Conservation (phyloP, 1,140 invertebrate species). For the Pseudomyrmex sp. region DNA sequence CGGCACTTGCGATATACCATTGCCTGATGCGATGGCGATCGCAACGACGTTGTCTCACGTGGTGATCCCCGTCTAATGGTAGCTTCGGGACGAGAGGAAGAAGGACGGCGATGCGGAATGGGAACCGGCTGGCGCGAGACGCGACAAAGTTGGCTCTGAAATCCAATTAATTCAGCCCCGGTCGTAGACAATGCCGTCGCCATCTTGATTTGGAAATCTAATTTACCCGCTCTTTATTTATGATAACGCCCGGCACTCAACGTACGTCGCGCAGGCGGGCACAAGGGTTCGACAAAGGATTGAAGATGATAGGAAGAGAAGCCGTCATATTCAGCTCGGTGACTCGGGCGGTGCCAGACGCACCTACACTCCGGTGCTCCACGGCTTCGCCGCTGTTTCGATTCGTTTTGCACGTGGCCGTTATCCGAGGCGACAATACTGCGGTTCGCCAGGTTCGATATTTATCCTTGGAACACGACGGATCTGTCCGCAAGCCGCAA, state of each 20-base stretch:
- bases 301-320: conserved; percentile 74
- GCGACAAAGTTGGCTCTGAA: conserved; percentile 79
- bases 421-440: conserved; percentile 57
- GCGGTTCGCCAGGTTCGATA: conserved; percentile 54
- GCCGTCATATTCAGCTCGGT: conserved; percentile 73
- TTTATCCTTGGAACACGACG: conserved; percentile 54
- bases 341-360: conserved; percentile 43
- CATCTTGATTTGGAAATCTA: conserved; percentile 83
- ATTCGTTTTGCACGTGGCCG: conserved; percentile 43
- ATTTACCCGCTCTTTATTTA: conserved; percentile 83
- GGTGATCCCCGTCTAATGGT: conserved; percentile 41
- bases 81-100: conserved; percentile 36
- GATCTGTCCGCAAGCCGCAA: conserved; percentile 57
- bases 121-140: conserved; percentile 63
- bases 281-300: conserved; percentile 77
- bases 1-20: conserved; percentile 42
- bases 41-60: not conserved
- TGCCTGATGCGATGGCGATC: conserved; percentile 33
- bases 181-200: conserved; percentile 79
- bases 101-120: conserved; percentile 30
- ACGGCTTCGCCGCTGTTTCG: not conserved
- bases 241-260: conserved; percentile 80
- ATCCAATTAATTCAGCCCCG: conserved; percentile 81
- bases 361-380: not conserved
- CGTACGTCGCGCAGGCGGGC: conserved; percentile 67